Percentiles rank a stretch among this genome's conserved stretches.
Conservation (phyloP, 1,140 invertebrate species). For the Popillia japonica region DNA sequence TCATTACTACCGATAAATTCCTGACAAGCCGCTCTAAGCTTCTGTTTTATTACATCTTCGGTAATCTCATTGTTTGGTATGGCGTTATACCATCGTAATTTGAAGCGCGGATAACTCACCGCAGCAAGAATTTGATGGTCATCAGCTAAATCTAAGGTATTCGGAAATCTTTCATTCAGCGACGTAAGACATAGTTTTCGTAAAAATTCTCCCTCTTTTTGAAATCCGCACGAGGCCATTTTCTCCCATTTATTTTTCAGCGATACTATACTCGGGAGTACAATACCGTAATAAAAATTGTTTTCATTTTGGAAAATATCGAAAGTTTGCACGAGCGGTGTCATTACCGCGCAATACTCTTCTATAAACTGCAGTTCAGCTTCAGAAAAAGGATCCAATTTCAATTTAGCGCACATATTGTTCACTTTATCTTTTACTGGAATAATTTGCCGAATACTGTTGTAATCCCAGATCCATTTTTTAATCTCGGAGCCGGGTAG, state of each 20-base stretch:
- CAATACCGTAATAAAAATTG: not conserved
- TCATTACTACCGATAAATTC: not conserved
- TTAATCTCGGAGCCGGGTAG: not conserved
- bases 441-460: not conserved
- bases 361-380: slow-evolving; percentile 9
- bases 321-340: not conserved
- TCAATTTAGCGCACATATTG: not conserved
- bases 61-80: not conserved
- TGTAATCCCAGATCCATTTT: not conserved
- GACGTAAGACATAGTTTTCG: not conserved
- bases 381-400: not conserved
- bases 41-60: not conserved
- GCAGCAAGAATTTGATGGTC: not conserved
- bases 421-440: slow-evolving; percentile 4
- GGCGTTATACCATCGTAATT: not conserved
- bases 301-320: not conserved
- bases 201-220: not conserved
- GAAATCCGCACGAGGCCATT: not conserved
- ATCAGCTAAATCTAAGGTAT: not conserved
- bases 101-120: not conserved
- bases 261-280: not conserved
- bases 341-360: slow-evolving; percentile 22
- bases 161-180: not conserved
- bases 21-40: not conserved
- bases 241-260: slow-evolving; percentile 16